A percentile compares a stretch with the other conserved stretches of the same genome.
Conservation (phyloP, 2,113 vertebrate genomes). For the Gracilinanus agilis region DNA sequence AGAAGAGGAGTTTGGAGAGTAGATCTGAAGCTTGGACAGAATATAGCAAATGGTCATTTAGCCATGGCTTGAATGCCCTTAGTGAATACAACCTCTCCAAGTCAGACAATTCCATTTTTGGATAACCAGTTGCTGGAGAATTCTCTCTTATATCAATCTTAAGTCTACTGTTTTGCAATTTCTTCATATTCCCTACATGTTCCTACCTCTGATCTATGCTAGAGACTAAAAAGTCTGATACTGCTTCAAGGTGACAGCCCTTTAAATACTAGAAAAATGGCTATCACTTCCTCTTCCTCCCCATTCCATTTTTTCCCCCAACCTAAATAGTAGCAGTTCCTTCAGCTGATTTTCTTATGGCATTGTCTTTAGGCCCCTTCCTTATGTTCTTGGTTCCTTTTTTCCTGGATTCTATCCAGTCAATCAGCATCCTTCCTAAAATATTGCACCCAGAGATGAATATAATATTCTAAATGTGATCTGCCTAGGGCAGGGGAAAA, state of each 20-base stretch:
- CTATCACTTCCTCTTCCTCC: not conserved
- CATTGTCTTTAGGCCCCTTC: not conserved
- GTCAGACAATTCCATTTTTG: too few relatives aligned
- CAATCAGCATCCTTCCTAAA: not conserved
- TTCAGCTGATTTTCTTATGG: not conserved
- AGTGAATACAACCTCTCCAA: too few relatives aligned
- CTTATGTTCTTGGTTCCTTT: not conserved
- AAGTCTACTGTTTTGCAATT: too few relatives aligned
- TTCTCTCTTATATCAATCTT: too few relatives aligned
- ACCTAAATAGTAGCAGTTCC: not conserved
- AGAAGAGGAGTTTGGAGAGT: too few relatives aligned
- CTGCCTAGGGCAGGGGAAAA: not conserved
- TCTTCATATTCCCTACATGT: too few relatives aligned
- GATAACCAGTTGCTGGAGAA: too few relatives aligned
- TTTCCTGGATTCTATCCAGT: not conserved
- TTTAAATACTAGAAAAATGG: not conserved
- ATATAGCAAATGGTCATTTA: too few relatives aligned
- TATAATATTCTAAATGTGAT: not conserved
- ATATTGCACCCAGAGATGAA: not conserved
- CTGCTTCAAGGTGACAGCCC: not conserved
- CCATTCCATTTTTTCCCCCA: not conserved
- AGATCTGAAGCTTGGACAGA: too few relatives aligned
- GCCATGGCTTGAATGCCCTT: too few relatives aligned
- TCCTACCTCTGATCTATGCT: not conserved
- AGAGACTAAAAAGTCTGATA: not conserved